Base-by-base conservation (phyloP, 1,140 invertebrate genomes). In the Calliopsis andreniformis region DNA sequence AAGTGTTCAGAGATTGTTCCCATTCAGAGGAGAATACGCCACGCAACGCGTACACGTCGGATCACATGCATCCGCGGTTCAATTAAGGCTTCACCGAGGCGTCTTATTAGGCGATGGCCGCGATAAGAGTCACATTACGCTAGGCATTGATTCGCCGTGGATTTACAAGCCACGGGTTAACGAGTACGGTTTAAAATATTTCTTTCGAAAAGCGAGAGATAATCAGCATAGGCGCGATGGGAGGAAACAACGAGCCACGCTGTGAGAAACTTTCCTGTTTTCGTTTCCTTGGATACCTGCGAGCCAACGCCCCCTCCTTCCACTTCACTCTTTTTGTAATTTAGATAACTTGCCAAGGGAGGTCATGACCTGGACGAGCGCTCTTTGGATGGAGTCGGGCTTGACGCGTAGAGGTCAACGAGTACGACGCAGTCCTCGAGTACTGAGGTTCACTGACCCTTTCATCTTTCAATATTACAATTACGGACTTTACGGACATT, bases 1-100 rank as follows among this genome's bases (percentile, higher is more conserved):
- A 66, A 67, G 78, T 76, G 77, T 70, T 64, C 63, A 28, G 39
- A 63, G 62, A 75, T 64, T n/a, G 43, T 73, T 73, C 16, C 45
- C 20, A 23, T 12, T 35, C 20, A 30, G 10, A 28, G 25, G 42
- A 49, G 42, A n/a, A 51, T 75, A 63, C 49, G 39, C 12, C 43
- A 16, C 16, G 47, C 43, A 49, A 64, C 35, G 32, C 25, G 32
- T 51, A 12, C 16, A 20, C 53, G 23, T 43, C 16, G 28, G 39
- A 67, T 76, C 71, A 55, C 68, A 67, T 59, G 71, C 66, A 49
- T 68, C 47, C 77, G 62, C 42, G 49, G 62, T 78, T 58, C 80
- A 81, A 82, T 82, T 81, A 81, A 51, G 67, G 47, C 47, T 67
- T 66, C 62, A 4, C 35, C 20, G 20, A 66, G 49, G 8, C 18